A percentile compares a stretch with the other conserved stretches of the same genome.
These are phyloP conservation scores for Bombus cullumanus DNA, from an alignment of 1,140 invertebrate genomes.

Conservation along the genomic window DNA sequence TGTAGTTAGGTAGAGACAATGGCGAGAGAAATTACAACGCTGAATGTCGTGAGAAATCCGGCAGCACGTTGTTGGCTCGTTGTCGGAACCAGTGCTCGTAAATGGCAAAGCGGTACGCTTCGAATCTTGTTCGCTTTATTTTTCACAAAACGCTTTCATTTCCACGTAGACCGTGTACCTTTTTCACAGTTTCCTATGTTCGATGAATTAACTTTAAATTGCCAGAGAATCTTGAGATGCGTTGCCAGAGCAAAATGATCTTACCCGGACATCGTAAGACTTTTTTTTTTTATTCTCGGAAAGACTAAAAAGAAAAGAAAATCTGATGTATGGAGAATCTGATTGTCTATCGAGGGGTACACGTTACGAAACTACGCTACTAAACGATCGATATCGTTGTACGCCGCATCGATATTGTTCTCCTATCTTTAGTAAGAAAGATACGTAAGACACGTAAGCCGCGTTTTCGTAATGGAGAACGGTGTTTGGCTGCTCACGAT, in stretches of 20 bases:
- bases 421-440: conserved; percentile 1
- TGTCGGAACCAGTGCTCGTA: conserved; percentile 50
- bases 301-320: not conserved
- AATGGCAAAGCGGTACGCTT: conserved; percentile 41
- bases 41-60: conserved; percentile 65
- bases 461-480: conserved; percentile 18
- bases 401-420: not conserved
- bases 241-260: too few relatives aligned
- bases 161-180: not conserved
- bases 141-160: conserved; percentile 1
- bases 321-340: not conserved
- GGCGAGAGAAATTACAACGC: conserved; percentile 62
- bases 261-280: too few relatives aligned
- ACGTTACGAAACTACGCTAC: not conserved
- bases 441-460: not conserved
- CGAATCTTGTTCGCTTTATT: conserved; percentile 33
- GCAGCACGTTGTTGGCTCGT: conserved; percentile 45
- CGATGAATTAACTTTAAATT: not conserved
- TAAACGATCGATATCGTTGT: too few relatives aligned
- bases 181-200: not conserved
- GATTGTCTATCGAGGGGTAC: too few relatives aligned
- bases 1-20: conserved; percentile 49
- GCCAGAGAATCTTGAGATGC: not conserved
- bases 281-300: too few relatives aligned
- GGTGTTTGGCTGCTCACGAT: conserved; percentile 36